A percentile compares a stretch with the other conserved stretches of the same genome.
phyloP scores from a whole-genome alignment of 2,888 invertebrate species.

The Campaea margaritaria region DNA sequence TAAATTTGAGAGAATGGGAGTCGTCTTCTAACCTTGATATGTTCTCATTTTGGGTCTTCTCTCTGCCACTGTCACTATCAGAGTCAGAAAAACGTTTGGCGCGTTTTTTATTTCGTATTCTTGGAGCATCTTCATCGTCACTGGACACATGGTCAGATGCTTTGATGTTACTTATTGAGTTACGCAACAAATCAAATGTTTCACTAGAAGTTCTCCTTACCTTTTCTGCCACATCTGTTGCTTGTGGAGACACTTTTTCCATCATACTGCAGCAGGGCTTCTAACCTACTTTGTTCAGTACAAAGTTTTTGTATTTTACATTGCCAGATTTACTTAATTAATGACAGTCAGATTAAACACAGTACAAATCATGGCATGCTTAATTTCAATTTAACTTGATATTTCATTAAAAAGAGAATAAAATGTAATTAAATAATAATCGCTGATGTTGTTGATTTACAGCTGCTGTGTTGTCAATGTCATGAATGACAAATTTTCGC shows the following conservation, averaged over 20 bases:
- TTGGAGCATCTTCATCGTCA: conserved; percentile 48
- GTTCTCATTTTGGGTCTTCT: conserved; percentile 3
- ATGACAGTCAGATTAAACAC: too few species aligned
- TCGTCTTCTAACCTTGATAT: neutral
- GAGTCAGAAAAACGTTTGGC: conserved; percentile 60
- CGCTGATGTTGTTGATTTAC: too few species aligned
- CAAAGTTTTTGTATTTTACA: too few species aligned
- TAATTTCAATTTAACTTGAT: too few species aligned
- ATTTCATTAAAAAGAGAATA: too few species aligned
- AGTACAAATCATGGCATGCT: too few species aligned
- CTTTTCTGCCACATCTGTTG: neutral
- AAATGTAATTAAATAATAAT: too few species aligned
- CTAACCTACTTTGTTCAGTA: too few species aligned
- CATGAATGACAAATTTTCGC: too few species aligned
- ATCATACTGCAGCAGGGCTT: neutral
- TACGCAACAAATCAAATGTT: conserved; percentile 15
- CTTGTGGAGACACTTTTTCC: conserved; percentile 4
- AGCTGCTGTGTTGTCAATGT: too few species aligned
- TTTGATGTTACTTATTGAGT: conserved; percentile 26
- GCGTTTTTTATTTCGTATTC: conserved; percentile 51
- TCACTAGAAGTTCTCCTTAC: conserved; percentile 6
- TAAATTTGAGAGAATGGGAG: neutral
- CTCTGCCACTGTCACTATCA: conserved; percentile 62
- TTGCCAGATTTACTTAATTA: too few species aligned
- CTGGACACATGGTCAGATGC: conserved; percentile 28